Evolutionary conservation across 2,888 invertebrate genomes (phyloP).

Genomic region (Rhamnusium bicolor): DNA sequence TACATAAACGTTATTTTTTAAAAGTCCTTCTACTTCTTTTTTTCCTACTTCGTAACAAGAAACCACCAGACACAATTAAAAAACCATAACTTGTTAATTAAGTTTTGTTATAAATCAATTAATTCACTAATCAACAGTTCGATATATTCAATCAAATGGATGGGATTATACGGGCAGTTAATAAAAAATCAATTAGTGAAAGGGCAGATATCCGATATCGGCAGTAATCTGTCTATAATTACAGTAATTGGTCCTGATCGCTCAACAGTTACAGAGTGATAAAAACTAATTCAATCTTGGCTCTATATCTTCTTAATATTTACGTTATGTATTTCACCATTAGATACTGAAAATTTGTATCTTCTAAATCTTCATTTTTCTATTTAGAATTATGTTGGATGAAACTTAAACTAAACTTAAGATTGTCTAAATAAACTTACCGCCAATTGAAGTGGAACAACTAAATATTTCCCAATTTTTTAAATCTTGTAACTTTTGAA

Average conservation of each 20-base stretch:
- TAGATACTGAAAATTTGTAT: no score
- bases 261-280: neutral
- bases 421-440: no score
- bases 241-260: constrained; percentile 31
- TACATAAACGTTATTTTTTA: no score
- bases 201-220: constrained; percentile 33
- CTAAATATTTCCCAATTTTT: no score
- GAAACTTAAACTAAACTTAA: no score
- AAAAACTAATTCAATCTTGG: neutral
- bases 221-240: constrained; percentile 25
- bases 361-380: no score
- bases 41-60: neutral
- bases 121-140: constrained; percentile 24
- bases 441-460: no score
- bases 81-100: constrained; percentile 6
- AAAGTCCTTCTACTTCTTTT: no score
- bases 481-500: no score
- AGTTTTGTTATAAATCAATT: constrained; percentile 24
- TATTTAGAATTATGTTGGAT: no score
- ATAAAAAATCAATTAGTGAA: constrained; percentile 40
- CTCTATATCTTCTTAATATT: no score
- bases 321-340: no score
- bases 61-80: constrained; percentile 2
- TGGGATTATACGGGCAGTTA: constrained; percentile 26
- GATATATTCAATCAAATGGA: constrained; percentile 6